These are phyloP conservation scores for Triplophysa rosa DNA, from an alignment of 2,113 vertebrate genomes.

Conservation along the genomic window DNA sequence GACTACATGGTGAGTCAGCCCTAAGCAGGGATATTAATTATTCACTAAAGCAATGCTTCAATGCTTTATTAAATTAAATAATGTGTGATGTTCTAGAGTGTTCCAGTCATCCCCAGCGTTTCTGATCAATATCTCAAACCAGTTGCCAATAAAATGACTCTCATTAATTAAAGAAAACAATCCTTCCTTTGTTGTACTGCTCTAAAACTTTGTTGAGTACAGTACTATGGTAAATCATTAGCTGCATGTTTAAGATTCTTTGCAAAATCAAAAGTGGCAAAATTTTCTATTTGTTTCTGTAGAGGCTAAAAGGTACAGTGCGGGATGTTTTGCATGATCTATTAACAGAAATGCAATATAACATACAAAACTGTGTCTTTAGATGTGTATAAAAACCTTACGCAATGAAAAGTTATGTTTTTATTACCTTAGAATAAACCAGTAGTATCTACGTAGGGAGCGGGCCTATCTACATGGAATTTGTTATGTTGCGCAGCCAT, in stretches of 20 bases:
- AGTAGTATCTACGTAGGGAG: too few species aligned
- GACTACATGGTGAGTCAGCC: conserved; percentile 30
- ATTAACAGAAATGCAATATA: too few species aligned
- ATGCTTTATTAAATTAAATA: conserved; percentile 56
- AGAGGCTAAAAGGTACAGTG: conserved; percentile 24
- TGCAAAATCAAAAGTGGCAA: conserved; percentile 6
- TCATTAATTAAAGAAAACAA: conserved; percentile 41
- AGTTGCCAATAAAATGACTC: conserved; percentile 46
- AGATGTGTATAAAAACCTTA: too few species aligned
- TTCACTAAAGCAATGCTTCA: conserved; percentile 49
- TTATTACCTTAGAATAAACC: too few species aligned
- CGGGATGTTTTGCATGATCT: too few species aligned
- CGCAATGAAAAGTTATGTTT: too few species aligned
- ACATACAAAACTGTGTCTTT: too few species aligned
- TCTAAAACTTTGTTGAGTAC: not conserved
- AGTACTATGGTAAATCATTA: conserved; percentile 32
- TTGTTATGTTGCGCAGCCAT: too few species aligned
- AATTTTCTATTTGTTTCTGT: conserved; percentile 34
- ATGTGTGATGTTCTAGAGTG: conserved; percentile 38
- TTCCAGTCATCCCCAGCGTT: conserved; percentile 46
- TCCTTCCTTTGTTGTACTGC: conserved; percentile 14
- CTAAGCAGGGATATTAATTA: conserved; percentile 47
- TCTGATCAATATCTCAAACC: conserved; percentile 45
- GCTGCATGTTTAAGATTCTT: conserved; percentile 26
- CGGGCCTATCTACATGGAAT: too few species aligned